phyloP scores from a whole-genome alignment of 2,797 vertebrate species.

The Pristis pectinata region DNA sequence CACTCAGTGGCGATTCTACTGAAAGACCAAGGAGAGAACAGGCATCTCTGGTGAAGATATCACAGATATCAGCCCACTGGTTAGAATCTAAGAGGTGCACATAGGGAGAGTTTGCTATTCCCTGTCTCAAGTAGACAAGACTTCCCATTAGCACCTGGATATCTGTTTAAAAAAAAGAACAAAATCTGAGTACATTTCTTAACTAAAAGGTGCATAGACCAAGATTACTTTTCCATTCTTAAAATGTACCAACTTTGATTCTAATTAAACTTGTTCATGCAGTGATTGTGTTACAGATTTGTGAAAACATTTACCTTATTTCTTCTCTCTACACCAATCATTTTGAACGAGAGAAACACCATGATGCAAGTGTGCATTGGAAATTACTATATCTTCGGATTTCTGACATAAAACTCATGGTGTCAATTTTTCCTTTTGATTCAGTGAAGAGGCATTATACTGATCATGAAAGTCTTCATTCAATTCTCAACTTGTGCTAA shows the following conservation, averaged over 20 bases:
- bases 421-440: neutral
- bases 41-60: slow-evolving; percentile 73
- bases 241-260: neutral
- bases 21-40: slow-evolving; percentile 72
- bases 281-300: neutral
- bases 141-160: slow-evolving; percentile 77
- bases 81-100: slow-evolving; percentile 70
- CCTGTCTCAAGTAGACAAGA: slow-evolving; percentile 71
- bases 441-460: neutral
- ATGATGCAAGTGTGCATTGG: neutral
- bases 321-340: neutral
- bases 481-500: neutral
- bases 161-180: slow-evolving; percentile 50
- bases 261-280: neutral
- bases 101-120: slow-evolving; percentile 73
- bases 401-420: neutral
- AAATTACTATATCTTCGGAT: neutral
- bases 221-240: neutral
- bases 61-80: slow-evolving; percentile 78
- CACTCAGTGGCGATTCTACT: slow-evolving; percentile 71
- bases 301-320: neutral
- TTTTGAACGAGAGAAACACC: neutral
- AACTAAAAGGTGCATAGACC: neutral
- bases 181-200: slow-evolving; percentile 14
- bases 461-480: neutral